Percentiles rank a stretch among this genome's conserved stretches.
Conservation (phyloP, 2,113 vertebrate species). For the Aldabrachelys gigantea region DNA sequence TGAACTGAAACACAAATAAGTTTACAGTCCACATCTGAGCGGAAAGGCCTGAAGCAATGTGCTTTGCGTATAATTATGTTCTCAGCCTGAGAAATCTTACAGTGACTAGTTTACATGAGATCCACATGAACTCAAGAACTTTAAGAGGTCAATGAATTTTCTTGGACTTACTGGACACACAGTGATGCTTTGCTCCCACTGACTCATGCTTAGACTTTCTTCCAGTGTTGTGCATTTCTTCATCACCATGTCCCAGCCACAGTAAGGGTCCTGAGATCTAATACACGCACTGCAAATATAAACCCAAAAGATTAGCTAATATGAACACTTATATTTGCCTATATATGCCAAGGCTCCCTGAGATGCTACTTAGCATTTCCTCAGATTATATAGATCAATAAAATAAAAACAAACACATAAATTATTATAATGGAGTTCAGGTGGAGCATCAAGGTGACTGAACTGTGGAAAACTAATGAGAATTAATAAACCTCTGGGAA, state of each 20-base stretch:
- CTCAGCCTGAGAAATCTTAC: not conserved
- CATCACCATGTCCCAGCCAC: constrained; percentile 93
- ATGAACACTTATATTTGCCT: not conserved
- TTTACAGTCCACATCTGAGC: not conserved
- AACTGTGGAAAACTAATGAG: not conserved
- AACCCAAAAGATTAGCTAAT: constrained; percentile 18
- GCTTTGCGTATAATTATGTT: not conserved
- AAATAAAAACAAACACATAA: not conserved
- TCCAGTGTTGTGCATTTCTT: constrained; percentile 95
- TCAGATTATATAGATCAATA: not conserved
- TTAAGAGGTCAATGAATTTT: not conserved
- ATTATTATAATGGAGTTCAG: not conserved
- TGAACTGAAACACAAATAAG: not conserved
- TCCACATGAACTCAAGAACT: not conserved
- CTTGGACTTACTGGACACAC: constrained; percentile 89
- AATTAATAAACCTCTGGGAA: not conserved
- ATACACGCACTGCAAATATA: constrained; percentile 86
- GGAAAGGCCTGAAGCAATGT: not conserved
- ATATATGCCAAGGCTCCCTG: not conserved
- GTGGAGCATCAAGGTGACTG: not conserved
- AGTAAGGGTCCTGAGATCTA: constrained; percentile 95
- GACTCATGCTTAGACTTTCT: constrained; percentile 94
- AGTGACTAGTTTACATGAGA: not conserved
- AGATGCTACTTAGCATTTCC: not conserved
- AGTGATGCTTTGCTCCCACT: constrained; percentile 95